Evolutionary conservation across 2,113 vertebrate genomes (phyloP), one percentile per base, ranked within the genome.

Genomic region (Hucho hucho): DNA sequence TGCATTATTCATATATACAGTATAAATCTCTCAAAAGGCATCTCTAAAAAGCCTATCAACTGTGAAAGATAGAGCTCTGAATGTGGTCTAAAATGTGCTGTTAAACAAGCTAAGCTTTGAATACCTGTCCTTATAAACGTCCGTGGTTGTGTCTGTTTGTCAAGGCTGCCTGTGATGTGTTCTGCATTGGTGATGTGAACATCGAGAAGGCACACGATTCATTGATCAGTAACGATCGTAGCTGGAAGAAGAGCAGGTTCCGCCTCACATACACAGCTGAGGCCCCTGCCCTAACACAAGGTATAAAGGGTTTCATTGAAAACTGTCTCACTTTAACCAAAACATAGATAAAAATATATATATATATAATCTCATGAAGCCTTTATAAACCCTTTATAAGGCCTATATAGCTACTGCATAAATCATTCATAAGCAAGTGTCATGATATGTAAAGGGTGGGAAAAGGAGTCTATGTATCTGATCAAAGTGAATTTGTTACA

Each of bases 241-340:
- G 97, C 93, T 99, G 98, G 98, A 98, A 98, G 86, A 96, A 97
- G 85, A 97, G 93, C 94, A 99, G 98, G 82, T 99, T 97, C 89
- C 96, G 97, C 9, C 83, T 99, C 79, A 96, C 94, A 4, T 98
- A 96, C 0, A 94, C 94, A 22, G 95, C 94, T 0, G 96, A 98
- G 83, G 96, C 97, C 0, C 97, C 96, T 0, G 94, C 93, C 4
- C 93, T 99, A 53, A 96, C 96, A 0, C 94, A 96, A 92, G 98
- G 98, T 98, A 89, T 12, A 13, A 32, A 24, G 64, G 22, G 58
- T 1, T 22, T 61, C 18, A 56, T n/a, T 53, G 14, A 53, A 53
- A 18, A 18, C 49, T 43, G 37, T 43, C 37, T 12, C 37, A 53
- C 49, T 14, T 43, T 43, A 43, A 16, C 18, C 37, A 53, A 53